A percentile compares a stretch with the other conserved stretches of the same genome.
Evolutionary conservation across 2,797 vertebrate species (phyloP).

Genomic region (Myotis planiceps): DNA sequence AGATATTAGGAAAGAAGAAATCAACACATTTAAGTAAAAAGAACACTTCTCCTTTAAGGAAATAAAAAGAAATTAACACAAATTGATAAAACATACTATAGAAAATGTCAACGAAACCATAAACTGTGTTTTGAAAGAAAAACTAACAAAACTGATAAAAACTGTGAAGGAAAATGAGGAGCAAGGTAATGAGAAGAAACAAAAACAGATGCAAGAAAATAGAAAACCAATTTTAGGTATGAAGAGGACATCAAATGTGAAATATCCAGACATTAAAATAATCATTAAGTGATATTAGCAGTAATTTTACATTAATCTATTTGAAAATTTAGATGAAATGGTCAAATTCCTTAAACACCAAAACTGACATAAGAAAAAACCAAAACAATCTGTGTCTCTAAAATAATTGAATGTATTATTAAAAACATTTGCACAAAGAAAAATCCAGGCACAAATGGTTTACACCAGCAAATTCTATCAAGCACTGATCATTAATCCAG

Average conservation of each 20-base stretch:
- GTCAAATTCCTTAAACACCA: background rate
- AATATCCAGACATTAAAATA: background rate
- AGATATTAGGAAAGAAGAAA: background rate
- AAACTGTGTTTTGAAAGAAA: background rate
- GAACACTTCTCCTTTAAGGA: background rate
- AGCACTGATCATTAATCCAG: background rate
- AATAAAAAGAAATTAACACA: background rate
- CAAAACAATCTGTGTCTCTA: background rate
- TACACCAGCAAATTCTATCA: background rate
- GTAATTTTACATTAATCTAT: background rate
- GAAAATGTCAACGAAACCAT: background rate
- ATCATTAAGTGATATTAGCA: background rate
- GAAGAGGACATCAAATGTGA: background rate
- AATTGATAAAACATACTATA: background rate
- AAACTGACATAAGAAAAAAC: background rate
- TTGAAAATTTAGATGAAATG: slow-evolving; percentile 7
- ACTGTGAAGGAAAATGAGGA: background rate
- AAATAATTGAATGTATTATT: background rate
- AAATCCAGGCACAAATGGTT: background rate
- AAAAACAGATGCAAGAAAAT: background rate
- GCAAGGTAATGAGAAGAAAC: background rate
- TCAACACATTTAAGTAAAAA: background rate
- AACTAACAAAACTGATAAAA: background rate
- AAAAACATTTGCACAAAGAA: background rate
- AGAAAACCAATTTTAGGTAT: background rate